Conservation (phyloP, 92 coral and sea anemone genomes). For the Siderastrea siderea region DNA sequence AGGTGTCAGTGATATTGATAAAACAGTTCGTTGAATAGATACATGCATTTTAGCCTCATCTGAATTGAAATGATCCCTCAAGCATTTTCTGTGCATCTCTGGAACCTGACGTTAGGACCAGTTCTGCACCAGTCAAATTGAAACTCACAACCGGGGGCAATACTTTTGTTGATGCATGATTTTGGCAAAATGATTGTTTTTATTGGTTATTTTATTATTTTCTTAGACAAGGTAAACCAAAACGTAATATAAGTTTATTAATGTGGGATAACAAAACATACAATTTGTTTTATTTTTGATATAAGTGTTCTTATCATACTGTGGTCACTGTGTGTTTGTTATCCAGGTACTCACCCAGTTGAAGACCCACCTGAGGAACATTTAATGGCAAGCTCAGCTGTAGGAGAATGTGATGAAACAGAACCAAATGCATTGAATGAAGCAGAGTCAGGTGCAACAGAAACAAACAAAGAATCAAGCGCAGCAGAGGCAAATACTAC, state of each 20-base stretch:
- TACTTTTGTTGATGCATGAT: background rate
- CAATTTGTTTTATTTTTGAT: background rate
- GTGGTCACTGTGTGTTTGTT: conserved; percentile 42
- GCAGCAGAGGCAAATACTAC: conserved; percentile 43
- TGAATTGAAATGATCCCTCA: conserved; percentile 21
- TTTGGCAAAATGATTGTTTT: background rate
- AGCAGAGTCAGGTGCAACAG: conserved; percentile 47
- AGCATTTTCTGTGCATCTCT: conserved; percentile 2
- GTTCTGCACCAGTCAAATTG: background rate
- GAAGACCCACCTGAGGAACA: conserved; percentile 59
- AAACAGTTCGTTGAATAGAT: background rate
- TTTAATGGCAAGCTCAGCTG: conserved; percentile 51
- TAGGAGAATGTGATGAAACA: conserved; percentile 16
- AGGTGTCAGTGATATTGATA: background rate
- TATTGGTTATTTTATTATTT: conserved; percentile 1
- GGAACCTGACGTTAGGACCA: conserved; percentile 10
- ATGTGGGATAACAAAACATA: conserved; percentile 15
- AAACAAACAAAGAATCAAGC: conserved; percentile 42
- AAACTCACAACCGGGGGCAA: background rate
- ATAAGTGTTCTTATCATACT: conserved; percentile 11
- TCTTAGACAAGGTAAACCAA: background rate
- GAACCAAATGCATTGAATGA: conserved; percentile 30
- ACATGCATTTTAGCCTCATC: background rate
- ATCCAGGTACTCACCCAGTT: conserved; percentile 53
- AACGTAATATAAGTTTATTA: background rate